Percentiles rank a stretch among this genome's conserved stretches.
Evolutionary conservation across 2,888 invertebrate species (phyloP).

Genomic region (Venusia cambrica): DNA sequence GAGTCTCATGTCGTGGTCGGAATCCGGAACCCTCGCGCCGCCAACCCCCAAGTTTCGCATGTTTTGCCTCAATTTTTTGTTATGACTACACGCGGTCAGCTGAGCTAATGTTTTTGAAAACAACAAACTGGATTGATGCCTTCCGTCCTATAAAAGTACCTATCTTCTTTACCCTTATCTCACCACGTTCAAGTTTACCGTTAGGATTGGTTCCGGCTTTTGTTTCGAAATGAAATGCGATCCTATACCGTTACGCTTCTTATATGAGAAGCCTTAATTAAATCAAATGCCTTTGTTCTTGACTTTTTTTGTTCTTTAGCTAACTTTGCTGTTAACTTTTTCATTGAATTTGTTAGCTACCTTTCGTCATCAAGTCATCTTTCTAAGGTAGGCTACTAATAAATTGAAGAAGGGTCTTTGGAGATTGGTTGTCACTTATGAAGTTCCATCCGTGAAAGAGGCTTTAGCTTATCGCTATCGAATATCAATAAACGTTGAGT

Average conservation of each 20-base stretch:
- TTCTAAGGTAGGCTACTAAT: too few relatives aligned
- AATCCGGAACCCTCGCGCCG: conserved; percentile 34
- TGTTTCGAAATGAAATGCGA: conserved; percentile 30
- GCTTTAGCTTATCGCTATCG: conserved; percentile 46
- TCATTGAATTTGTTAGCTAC: too few relatives aligned
- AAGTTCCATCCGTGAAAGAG: too few relatives aligned
- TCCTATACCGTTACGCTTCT: conserved; percentile 30
- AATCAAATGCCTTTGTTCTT: conserved; percentile 27
- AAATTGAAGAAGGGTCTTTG: too few relatives aligned
- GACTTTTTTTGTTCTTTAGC: conserved; percentile 28
- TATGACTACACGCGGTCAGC: conserved; percentile 62
- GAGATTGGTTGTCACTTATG: too few relatives aligned
- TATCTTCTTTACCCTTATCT: conserved; percentile 11
- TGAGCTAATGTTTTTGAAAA: conserved; percentile 39
- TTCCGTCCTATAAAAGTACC: conserved; percentile 11
- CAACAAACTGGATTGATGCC: conserved; percentile 22
- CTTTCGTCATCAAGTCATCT: too few relatives aligned
- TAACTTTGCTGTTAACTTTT: conserved; percentile 33
- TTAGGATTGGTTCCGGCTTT: conserved; percentile 22
- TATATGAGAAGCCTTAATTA: conserved; percentile 35
- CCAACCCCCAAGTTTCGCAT: conserved; percentile 48
- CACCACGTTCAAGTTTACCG: conserved; percentile 14
- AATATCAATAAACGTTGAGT: conserved; percentile 65
- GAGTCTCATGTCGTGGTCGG: conserved; percentile 50
- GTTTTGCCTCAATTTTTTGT: conserved; percentile 54